A percentile compares a stretch with the other conserved stretches of the same genome.
phyloP scores from a whole-genome alignment of 2,113 vertebrate species.

The Dasyurus viverrinus region DNA sequence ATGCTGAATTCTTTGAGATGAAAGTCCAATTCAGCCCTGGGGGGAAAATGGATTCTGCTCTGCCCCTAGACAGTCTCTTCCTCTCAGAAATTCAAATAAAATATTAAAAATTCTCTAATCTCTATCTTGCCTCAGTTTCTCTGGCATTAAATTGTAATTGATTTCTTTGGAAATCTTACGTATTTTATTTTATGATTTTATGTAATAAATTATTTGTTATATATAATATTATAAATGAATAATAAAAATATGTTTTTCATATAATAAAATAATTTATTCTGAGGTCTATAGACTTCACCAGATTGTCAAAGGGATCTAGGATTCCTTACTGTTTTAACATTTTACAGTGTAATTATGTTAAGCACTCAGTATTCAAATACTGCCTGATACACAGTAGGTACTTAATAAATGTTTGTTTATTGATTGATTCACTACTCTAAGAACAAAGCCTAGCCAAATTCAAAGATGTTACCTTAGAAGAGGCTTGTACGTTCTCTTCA shows the following conservation, averaged over 20 bases:
- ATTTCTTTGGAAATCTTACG: background rate
- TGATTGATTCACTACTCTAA: background rate
- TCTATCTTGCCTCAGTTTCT: too few relatives aligned
- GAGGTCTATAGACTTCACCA: background rate
- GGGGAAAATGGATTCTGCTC: too few relatives aligned
- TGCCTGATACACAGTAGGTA: too few relatives aligned
- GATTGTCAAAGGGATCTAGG: background rate
- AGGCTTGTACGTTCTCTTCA: background rate
- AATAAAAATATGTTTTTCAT: too few relatives aligned
- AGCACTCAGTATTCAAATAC: background rate
- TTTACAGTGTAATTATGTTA: background rate
- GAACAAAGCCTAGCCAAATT: background rate
- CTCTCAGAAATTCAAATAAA: too few relatives aligned
- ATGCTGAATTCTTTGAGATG: too few relatives aligned
- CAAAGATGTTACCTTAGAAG: background rate
- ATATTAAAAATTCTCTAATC: too few relatives aligned
- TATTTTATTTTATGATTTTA: background rate
- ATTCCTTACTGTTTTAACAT: too few relatives aligned
- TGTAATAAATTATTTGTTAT: too few relatives aligned
- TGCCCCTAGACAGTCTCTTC: too few relatives aligned
- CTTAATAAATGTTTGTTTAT: background rate
- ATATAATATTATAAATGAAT: too few relatives aligned
- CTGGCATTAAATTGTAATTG: background rate
- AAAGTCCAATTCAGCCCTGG: too few relatives aligned
- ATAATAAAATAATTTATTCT: background rate